These are phyloP conservation scores for Macaca nemestrina DNA, from an alignment of 2,113 vertebrate species.

Conservation along the genomic window DNA sequence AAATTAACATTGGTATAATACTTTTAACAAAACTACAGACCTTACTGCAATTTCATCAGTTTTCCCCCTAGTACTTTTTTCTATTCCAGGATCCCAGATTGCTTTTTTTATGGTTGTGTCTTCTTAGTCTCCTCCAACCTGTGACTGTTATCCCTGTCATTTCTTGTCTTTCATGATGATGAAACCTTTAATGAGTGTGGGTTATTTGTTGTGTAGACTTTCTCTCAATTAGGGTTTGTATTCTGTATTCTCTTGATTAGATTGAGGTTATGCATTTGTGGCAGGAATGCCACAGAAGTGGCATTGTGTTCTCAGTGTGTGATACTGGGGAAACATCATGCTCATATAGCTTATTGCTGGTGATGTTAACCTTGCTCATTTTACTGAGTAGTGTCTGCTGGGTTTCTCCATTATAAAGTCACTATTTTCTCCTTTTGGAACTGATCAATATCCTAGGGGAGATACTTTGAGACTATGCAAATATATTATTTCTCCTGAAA, in stretches of 20 bases:
- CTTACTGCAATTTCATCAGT: background rate
- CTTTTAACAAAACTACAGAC: background rate
- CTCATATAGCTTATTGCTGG: background rate
- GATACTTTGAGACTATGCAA: background rate
- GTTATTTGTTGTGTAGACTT: background rate
- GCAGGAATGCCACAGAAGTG: background rate
- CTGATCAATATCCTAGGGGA: background rate
- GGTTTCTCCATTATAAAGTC: background rate
- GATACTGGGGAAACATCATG: background rate
- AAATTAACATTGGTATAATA: background rate
- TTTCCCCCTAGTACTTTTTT: background rate
- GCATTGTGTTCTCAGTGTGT: background rate
- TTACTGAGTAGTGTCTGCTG: background rate
- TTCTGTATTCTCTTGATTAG: background rate
- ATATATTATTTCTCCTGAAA: constrained; percentile 9
- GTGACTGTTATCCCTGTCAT: background rate
- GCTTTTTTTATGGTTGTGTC: background rate
- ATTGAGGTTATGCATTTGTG: background rate
- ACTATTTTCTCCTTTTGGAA: background rate
- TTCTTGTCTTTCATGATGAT: background rate
- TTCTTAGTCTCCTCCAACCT: background rate
- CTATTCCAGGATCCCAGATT: background rate
- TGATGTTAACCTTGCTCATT: background rate
- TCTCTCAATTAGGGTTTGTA: background rate
- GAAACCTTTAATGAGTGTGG: background rate